Evolutionary conservation across 1,140 invertebrate species (phyloP), one percentile per base, ranked within the genome.

Genomic region (Holotrichia oblita): DNA sequence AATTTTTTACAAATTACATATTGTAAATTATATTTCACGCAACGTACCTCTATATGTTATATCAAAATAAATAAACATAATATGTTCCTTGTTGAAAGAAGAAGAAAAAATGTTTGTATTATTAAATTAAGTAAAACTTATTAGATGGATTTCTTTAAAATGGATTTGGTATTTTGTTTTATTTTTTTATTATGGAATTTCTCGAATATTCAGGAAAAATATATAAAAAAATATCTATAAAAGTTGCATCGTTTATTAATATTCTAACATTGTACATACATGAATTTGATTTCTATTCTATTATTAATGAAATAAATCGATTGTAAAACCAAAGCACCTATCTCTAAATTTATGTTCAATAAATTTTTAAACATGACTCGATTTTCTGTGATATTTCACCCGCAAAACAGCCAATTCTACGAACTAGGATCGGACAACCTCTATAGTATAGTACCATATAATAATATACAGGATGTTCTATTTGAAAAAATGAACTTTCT

Each of bases 1-100:
- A 14, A 69, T 69, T 69, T 69, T 69, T 69, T 69, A 69, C 61
- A 69, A 69, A 69, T 69, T 6, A 64, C 17, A n/a, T 64, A 64
- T 48, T 55, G 48, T 55, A 55, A 55, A 17, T 14, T 55, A 17
- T 22, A 69, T 22, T 69, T 69, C 61, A 27, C 61, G 22, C 27
- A 69, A 22, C 22, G 61, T 69, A 69, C 61, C 61, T 69, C 22
- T 55, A 55, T 48, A n/a, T 55, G 48, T 55, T 17, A n/a, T n/a
- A 14, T 55, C 44, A 12, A 34, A 34, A 34, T 1, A 34, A 34
- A 55, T n/a, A 55, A 55, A 55, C 14, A 55, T 44, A 34, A 44
- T 55, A 17, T 55, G 48, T 55, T 55, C 14, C 14, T 55, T 55
- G 48, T 55, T 55, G 44, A 48, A 14, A n/a, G n/a, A n/a, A n/a